Conservation (phyloP, 2,888 invertebrate species). For the Esperia sulphurella region DNA sequence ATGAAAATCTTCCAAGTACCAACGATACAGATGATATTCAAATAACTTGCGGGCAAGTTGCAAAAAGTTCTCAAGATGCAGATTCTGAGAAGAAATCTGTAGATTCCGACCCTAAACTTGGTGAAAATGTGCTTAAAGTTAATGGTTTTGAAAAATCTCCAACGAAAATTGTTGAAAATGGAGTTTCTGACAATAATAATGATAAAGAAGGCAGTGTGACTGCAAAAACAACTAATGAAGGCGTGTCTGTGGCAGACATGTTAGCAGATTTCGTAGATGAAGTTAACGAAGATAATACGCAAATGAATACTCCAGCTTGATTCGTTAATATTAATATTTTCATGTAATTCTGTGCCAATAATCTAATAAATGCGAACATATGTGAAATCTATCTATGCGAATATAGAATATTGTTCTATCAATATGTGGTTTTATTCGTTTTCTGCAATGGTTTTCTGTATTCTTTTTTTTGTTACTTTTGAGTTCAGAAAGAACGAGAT, state of each 20-base stretch:
- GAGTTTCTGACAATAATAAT: slow-evolving; percentile 9
- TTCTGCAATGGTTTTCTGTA: too few relatives aligned
- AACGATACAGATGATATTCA: slow-evolving; percentile 65
- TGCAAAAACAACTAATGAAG: slow-evolving; percentile 21
- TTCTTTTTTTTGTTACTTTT: too few relatives aligned
- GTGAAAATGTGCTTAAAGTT: slow-evolving; percentile 26
- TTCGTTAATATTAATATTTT: background rate
- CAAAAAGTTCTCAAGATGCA: slow-evolving; percentile 43
- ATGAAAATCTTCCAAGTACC: slow-evolving; percentile 57
- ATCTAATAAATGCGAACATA: background rate
- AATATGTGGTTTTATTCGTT: too few relatives aligned
- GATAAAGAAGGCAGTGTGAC: slow-evolving; percentile 18
- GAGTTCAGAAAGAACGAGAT: too few relatives aligned
- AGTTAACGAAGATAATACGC: slow-evolving; percentile 43
- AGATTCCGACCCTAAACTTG: slow-evolving; percentile 14
- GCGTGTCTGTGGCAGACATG: slow-evolving; percentile 59
- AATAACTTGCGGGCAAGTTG: slow-evolving; percentile 61
- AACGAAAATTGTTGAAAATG: slow-evolving; percentile 25
- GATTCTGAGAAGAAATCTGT: slow-evolving; percentile 25
- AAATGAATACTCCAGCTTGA: slow-evolving; percentile 23
- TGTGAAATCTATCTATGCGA: too few relatives aligned
- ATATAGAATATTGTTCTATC: too few relatives aligned
- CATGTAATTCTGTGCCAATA: background rate
- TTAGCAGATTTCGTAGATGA: slow-evolving; percentile 72
- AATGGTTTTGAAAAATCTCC: slow-evolving; percentile 35